Evolutionary conservation across 2,113 vertebrate genomes (phyloP).

Genomic region (Xenus cinereus): DNA sequence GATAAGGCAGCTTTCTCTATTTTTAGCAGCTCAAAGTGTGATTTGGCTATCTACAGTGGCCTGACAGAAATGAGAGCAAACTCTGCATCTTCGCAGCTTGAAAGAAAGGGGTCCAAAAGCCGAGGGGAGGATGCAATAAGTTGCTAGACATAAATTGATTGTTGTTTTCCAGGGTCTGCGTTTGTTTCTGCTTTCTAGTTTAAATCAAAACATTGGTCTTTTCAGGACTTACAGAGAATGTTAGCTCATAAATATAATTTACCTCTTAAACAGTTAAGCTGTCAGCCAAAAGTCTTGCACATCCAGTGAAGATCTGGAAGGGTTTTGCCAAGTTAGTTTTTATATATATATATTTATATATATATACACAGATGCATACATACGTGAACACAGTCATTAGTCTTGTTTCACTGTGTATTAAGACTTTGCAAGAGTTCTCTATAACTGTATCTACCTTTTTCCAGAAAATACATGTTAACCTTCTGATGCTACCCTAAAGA

Average conservation of each 20-base stretch:
- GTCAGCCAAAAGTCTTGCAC: background rate
- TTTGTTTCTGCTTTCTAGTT: background rate
- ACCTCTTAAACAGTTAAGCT: background rate
- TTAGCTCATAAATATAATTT: background rate
- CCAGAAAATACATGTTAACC: background rate
- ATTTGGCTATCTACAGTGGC: background rate
- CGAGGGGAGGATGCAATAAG: background rate
- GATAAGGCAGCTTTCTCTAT: background rate
- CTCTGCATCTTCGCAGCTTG: background rate
- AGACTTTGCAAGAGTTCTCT: background rate
- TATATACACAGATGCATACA: background rate
- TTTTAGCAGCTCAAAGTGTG: background rate
- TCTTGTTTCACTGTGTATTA: background rate
- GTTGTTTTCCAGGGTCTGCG: background rate
- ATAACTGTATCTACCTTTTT: background rate
- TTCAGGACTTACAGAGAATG: background rate
- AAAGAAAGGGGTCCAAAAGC: background rate
- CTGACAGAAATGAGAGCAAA: background rate
- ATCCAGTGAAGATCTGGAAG: background rate
- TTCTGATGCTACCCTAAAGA: background rate
- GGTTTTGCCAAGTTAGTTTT: background rate
- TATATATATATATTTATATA: background rate
- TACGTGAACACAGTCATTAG: background rate
- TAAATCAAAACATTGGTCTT: background rate
- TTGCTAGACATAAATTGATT: background rate